Evolutionary conservation across 2,797 vertebrate species (phyloP), one percentile per base, ranked within the genome.

Genomic region (Macropus fuliginosus): DNA sequence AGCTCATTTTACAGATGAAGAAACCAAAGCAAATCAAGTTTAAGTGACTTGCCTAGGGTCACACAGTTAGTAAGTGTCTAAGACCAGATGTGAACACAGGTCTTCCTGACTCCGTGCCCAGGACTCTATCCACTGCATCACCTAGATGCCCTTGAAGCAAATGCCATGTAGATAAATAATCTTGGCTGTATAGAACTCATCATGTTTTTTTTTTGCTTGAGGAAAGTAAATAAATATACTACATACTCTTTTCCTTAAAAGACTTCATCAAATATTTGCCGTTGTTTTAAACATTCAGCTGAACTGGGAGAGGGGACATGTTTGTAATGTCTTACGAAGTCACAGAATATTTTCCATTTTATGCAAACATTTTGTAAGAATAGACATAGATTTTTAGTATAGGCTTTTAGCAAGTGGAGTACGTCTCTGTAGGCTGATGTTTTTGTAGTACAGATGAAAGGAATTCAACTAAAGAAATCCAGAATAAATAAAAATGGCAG

Each of bases 351-450:
- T 31, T 81, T 93, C 91, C 12, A 31, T 46, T 56, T 56, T 90
- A 87, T 87, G 93, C 89, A 95, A 81, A 93, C 81, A 16, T 54
- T 87, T 87, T 87, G 0, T 27, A 87, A 87, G 74, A 24, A 46
- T 87, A 46, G 40, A 50, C 31, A 27, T 74, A 40, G 21, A 87
- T 87, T 46, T 87, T 87, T 50, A 87, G 9, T 87, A 46, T 87
- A 50, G 74, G 9, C 21, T 87, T 87, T 46, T 87, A 4, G 40
- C 11, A 87, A 50, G 74, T 50, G 24, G n/a, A 87, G 46, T 46
- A 46, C 2, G 4, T 87, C 40, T 87, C 40, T 87, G 40, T 46
- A 46, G 74, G 24, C 21, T 87, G 21, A 46, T 46, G 21, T 87
- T 87, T 81, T 87, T 87, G 28, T 46, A 87, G 8, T 9, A 27